Percentiles rank a stretch among this genome's conserved stretches.
phyloP scores from a whole-genome alignment of 2,888 invertebrate species.

The Pseudococcus longispinus region DNA sequence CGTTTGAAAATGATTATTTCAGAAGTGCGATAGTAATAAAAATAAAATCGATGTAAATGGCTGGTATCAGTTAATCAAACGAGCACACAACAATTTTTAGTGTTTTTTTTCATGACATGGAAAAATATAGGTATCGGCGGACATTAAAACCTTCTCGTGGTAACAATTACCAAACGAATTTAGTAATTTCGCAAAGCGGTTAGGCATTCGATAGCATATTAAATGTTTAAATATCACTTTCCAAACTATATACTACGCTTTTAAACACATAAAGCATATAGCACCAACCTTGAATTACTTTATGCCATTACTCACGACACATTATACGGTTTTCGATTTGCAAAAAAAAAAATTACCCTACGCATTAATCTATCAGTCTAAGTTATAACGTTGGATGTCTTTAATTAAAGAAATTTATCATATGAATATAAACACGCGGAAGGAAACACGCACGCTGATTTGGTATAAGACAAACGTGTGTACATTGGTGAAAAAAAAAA shows the following conservation, averaged over 20 bases:
- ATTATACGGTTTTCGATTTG: not conserved
- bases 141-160: not conserved
- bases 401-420: not conserved
- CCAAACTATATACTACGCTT: not conserved
- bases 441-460: not conserved
- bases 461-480: not conserved
- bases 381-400: not conserved
- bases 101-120: slow-evolving; percentile 2
- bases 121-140: not conserved
- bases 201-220: slow-evolving; percentile 11
- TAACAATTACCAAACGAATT: not conserved
- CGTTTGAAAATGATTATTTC: not conserved
- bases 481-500: not conserved
- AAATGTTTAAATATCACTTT: slow-evolving; percentile 30
- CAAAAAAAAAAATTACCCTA: not conserved
- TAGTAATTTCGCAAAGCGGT: not conserved
- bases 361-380: not conserved
- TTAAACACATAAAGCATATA: not conserved
- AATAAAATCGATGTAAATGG: not conserved
- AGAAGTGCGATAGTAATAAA: not conserved
- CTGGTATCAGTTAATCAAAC: not conserved
- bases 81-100: not conserved
- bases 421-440: not conserved
- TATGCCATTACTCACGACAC: slow-evolving; percentile 10
- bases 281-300: slow-evolving; percentile 28